Conservation (phyloP, 2,797 vertebrate species). For the Decapterus maruadsi region DNA sequence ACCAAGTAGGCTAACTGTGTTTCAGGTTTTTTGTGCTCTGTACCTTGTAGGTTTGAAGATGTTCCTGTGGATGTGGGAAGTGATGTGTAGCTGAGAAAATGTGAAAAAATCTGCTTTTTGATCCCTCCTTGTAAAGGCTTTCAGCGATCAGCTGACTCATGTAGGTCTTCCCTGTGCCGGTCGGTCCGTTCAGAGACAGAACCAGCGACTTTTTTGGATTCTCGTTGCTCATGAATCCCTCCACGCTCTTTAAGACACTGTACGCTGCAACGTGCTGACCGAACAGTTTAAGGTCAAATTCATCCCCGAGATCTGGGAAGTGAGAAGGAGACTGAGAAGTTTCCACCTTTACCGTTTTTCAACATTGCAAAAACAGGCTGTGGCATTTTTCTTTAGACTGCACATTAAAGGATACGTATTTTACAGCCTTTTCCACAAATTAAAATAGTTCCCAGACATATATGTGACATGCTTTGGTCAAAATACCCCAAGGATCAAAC, state of each 20-base stretch:
- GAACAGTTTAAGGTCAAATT: slow-evolving; percentile 87
- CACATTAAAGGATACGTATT: too few relatives aligned
- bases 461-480: too few relatives aligned
- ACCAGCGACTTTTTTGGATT: slow-evolving; percentile 93
- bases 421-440: too few relatives aligned
- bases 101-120: too few relatives aligned
- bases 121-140: too few relatives aligned
- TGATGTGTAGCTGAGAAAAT: slow-evolving; percentile 51
- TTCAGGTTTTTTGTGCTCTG: not conserved
- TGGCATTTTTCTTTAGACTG: too few relatives aligned
- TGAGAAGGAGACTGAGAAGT: too few relatives aligned
- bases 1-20: too few relatives aligned
- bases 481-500: too few relatives aligned
- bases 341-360: too few relatives aligned
- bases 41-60: slow-evolving; percentile 90
- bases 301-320: slow-evolving; percentile 78
- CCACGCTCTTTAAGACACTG: slow-evolving; percentile 90
- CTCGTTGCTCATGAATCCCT: slow-evolving; percentile 89
- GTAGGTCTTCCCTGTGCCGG: slow-evolving; percentile 96
- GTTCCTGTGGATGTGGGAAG: slow-evolving; percentile 88
- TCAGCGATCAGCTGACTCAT: slow-evolving; percentile 88
- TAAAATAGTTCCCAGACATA: too few relatives aligned
- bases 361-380: too few relatives aligned
- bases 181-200: slow-evolving; percentile 95
- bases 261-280: slow-evolving; percentile 94